A percentile compares a stretch with the other conserved stretches of the same genome.
Evolutionary conservation across 1,140 invertebrate genomes (phyloP).

Genomic region (Thaumetopoea pityocampa): DNA sequence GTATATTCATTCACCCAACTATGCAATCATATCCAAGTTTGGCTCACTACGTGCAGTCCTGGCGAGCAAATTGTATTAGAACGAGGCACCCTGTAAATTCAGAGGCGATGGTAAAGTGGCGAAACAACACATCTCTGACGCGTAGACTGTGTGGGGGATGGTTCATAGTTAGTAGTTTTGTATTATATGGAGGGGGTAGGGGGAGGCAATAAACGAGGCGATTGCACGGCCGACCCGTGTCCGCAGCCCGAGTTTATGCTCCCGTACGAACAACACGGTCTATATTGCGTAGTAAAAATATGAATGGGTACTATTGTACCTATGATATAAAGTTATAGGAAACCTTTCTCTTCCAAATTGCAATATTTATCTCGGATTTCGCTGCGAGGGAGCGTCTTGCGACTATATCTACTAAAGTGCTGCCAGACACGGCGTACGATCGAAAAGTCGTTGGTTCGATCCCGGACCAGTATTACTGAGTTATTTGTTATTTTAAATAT

Average conservation of each 20-base stretch:
- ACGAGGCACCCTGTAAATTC: constrained; percentile 20
- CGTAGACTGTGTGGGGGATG: constrained; percentile 24
- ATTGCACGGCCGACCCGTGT: constrained; percentile 25
- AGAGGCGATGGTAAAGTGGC: constrained; percentile 29
- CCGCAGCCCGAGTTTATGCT: constrained; percentile 5
- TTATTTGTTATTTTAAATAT: too few species aligned
- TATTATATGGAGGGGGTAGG: constrained; percentile 24
- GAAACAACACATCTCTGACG: constrained; percentile 24
- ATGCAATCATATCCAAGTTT: constrained; percentile 9
- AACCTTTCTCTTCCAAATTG: too few species aligned
- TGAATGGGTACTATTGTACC: constrained; percentile 5
- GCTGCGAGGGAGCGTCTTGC: too few species aligned
- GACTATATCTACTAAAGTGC: too few species aligned
- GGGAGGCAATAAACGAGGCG: constrained; percentile 33
- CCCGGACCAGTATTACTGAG: too few species aligned
- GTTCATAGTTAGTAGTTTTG: constrained; percentile 34
- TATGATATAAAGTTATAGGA: constrained; percentile 5
- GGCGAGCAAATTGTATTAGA: constrained; percentile 13
- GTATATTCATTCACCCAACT: neutral
- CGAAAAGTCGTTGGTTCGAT: too few species aligned
- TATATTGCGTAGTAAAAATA: constrained; percentile 11
- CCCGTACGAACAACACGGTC: constrained; percentile 4
- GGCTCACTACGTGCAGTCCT: constrained; percentile 12
- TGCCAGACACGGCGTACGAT: too few species aligned
- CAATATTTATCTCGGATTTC: too few species aligned